Evolutionary conservation across 2,113 vertebrate genomes (phyloP).

Genomic region (Proterorhinus semilunaris): DNA sequence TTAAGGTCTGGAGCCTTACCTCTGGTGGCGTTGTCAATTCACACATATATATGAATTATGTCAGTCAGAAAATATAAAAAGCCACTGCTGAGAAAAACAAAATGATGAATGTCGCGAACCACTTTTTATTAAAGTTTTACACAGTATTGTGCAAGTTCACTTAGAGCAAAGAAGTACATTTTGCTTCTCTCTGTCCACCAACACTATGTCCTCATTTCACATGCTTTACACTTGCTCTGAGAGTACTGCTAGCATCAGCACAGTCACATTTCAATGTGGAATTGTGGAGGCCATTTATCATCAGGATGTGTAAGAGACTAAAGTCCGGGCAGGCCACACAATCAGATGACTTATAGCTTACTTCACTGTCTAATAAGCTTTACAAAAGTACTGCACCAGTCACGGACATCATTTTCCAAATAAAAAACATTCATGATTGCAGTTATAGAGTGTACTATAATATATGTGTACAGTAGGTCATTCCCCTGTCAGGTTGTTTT

Average conservation of each 20-base stretch:
- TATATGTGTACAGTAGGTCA: neutral
- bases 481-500: conserved; percentile 10
- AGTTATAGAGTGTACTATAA: neutral
- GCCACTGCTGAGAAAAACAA: too few species aligned
- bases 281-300: conserved; percentile 24
- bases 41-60: too few species aligned
- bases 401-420: conserved; percentile 11
- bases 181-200: conserved; percentile 19
- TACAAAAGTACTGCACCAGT: conserved; percentile 4
- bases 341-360: neutral
- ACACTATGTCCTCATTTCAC: conserved; percentile 12
- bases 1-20: too few species aligned
- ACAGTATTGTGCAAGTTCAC: neutral
- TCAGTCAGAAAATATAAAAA: too few species aligned
- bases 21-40: too few species aligned
- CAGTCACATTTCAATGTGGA: conserved; percentile 11
- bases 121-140: neutral
- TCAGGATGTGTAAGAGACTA: conserved; percentile 11
- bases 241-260: conserved; percentile 24
- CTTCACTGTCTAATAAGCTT: neutral
- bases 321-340: conserved; percentile 1
- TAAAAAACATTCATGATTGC: conserved; percentile 27
- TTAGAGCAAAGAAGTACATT: conserved; percentile 1
- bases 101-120: too few species aligned
- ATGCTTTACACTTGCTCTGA: conserved; percentile 1